Percentiles rank a stretch among this genome's conserved stretches.
Conservation (phyloP, 2,888 invertebrate species). For the Eupithecia exiguata region DNA sequence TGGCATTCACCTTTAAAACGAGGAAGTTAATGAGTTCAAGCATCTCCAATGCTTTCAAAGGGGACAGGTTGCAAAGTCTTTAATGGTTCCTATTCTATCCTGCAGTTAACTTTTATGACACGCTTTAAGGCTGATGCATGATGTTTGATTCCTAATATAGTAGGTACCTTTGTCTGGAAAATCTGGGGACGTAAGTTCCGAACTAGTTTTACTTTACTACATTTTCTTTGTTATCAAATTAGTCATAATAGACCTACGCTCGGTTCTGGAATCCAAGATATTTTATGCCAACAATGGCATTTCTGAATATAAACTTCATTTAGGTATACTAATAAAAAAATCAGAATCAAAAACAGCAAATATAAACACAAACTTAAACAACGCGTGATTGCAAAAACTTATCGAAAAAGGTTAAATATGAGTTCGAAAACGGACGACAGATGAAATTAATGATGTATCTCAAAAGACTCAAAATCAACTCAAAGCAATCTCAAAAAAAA, state of each 20-base stretch:
- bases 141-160: constrained; percentile 16
- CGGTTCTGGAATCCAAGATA: not conserved
- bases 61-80: constrained; percentile 25
- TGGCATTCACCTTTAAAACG: constrained; percentile 25
- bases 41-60: constrained; percentile 19
- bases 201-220: not conserved
- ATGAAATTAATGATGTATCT: too few species aligned
- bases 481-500: too few species aligned
- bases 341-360: too few species aligned
- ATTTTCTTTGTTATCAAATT: not conserved
- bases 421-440: too few species aligned
- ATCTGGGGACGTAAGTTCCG: not conserved
- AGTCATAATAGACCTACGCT: not conserved
- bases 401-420: too few species aligned
- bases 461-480: too few species aligned
- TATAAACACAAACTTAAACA: too few species aligned
- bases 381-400: too few species aligned
- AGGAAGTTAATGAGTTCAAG: constrained; percentile 33
- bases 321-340: too few species aligned
- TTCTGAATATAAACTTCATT: too few species aligned
- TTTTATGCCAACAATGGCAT: too few species aligned
- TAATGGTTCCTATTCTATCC: constrained; percentile 19
- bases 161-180: constrained; percentile 1
- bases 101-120: constrained; percentile 32
- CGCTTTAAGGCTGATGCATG: constrained; percentile 19